Conservation (phyloP, 2,797 vertebrate genomes). For the Atherinosoma microstoma region DNA sequence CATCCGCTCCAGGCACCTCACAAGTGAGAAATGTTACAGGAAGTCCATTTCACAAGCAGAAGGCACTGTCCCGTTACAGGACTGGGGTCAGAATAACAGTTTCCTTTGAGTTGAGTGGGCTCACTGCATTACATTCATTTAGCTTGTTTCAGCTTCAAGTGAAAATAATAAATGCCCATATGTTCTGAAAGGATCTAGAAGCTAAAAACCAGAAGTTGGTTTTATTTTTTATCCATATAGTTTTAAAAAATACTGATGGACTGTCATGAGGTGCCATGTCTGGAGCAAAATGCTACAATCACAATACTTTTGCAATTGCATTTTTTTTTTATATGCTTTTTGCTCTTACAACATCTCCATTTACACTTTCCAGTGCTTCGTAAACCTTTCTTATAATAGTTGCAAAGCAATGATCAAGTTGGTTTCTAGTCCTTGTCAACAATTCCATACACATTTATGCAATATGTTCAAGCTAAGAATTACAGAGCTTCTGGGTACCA, state of each 20-base stretch:
- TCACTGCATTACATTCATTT: neutral
- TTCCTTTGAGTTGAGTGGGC: neutral
- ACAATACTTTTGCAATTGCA: too few relatives aligned
- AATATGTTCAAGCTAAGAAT: neutral
- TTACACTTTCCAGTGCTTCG: neutral
- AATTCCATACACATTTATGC: neutral
- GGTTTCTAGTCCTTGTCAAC: neutral
- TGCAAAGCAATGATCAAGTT: neutral
- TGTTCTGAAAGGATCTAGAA: neutral
- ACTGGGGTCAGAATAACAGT: neutral
- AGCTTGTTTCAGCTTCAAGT: neutral
- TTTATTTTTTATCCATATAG: too few relatives aligned
- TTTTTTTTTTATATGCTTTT: too few relatives aligned
- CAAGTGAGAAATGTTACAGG: too few relatives aligned
- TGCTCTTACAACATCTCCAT: neutral
- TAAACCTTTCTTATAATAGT: neutral
- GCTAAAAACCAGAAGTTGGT: neutral
- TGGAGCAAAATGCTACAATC: too few relatives aligned
- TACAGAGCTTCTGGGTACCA: slow-evolving; percentile 4
- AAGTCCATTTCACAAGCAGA: neutral
- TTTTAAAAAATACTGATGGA: too few relatives aligned
- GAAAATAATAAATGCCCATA: neutral
- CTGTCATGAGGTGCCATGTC: too few relatives aligned
- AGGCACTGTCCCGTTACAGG: neutral
- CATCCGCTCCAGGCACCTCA: neutral